These are phyloP conservation scores for Parascotia fuliginaria DNA, from an alignment of 2,888 invertebrate genomes.

Conservation along the genomic window DNA sequence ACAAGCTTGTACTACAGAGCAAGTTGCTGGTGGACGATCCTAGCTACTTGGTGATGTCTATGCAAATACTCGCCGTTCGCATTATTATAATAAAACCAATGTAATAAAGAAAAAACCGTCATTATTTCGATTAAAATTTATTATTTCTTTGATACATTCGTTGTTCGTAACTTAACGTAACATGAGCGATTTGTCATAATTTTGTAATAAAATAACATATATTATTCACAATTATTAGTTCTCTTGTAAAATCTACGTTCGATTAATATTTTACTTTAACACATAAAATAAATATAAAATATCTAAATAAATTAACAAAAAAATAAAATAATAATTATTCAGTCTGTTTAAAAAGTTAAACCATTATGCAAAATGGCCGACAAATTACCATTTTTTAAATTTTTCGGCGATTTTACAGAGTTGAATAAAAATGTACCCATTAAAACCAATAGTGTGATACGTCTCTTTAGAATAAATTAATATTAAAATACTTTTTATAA, in stretches of 20 bases:
- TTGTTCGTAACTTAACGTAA: slow-evolving; percentile 49
- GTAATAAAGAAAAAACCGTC: background rate
- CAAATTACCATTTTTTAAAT: slow-evolving; percentile 52
- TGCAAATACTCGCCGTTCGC: too few species aligned
- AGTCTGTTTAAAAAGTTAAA: slow-evolving; percentile 61
- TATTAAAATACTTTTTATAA: slow-evolving; percentile 14
- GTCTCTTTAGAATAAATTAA: slow-evolving; percentile 11
- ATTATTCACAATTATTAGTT: slow-evolving; percentile 41
- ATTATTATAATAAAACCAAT: background rate
- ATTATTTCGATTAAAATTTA: slow-evolving; percentile 41
- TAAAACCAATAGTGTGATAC: slow-evolving; percentile 43
- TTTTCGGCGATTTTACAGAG: slow-evolving; percentile 75
- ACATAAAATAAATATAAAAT: slow-evolving; percentile 54
- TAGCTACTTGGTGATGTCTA: too few species aligned
- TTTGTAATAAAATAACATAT: slow-evolving; percentile 38
- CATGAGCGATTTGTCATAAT: slow-evolving; percentile 36
- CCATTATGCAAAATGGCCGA: slow-evolving; percentile 70
- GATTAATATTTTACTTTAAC: slow-evolving; percentile 27
- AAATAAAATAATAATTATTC: slow-evolving; percentile 62
- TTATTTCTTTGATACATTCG: slow-evolving; percentile 60
- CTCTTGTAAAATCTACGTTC: slow-evolving; percentile 24
- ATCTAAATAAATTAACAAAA: slow-evolving; percentile 72
- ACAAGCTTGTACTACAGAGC: too few species aligned
- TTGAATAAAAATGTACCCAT: slow-evolving; percentile 47
- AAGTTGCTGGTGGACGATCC: too few species aligned